phyloP scores from a whole-genome alignment of 2,888 invertebrate species.

The Drosophila quasianomalipes region DNA sequence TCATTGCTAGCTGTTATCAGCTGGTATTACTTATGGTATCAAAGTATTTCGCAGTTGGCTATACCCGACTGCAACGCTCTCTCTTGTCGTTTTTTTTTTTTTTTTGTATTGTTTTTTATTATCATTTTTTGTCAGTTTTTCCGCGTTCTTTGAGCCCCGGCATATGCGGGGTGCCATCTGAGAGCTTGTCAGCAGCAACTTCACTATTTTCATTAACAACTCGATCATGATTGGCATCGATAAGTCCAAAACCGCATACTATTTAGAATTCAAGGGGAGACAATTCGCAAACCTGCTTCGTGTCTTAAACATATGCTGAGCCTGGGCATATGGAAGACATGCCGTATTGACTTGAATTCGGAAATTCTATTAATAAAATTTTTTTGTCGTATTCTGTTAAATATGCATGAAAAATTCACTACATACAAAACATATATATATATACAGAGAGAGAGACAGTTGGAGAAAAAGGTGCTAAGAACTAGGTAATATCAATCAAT shows the following conservation, averaged over 20 bases:
- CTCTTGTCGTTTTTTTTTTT: slow-evolving; percentile 1
- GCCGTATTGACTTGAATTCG: slow-evolving; percentile 38
- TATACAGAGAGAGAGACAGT: background rate
- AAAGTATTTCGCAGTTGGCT: background rate
- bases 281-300: slow-evolving; percentile 67
- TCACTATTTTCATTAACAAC: slow-evolving; percentile 71
- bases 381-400: slow-evolving; percentile 34
- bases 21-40: background rate
- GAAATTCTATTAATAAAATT: slow-evolving; percentile 51
- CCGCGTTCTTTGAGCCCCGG: slow-evolving; percentile 51
- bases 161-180: slow-evolving; percentile 25
- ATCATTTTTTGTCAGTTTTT: slow-evolving; percentile 40
- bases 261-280: slow-evolving; percentile 64
- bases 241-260: slow-evolving; percentile 48
- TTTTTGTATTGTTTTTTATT: background rate
- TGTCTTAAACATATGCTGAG: slow-evolving; percentile 46
- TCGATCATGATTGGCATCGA: slow-evolving; percentile 72
- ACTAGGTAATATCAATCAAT: slow-evolving; percentile 7
- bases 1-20: background rate
- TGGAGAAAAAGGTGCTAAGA: background rate
- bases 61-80: background rate
- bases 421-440: background rate
- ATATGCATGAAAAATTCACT: slow-evolving; percentile 37
- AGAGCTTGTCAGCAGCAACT: slow-evolving; percentile 58
- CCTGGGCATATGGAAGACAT: slow-evolving; percentile 26